Base-by-base conservation (phyloP, 2,888 invertebrate species). In the Nipponacmea schrenckii region DNA sequence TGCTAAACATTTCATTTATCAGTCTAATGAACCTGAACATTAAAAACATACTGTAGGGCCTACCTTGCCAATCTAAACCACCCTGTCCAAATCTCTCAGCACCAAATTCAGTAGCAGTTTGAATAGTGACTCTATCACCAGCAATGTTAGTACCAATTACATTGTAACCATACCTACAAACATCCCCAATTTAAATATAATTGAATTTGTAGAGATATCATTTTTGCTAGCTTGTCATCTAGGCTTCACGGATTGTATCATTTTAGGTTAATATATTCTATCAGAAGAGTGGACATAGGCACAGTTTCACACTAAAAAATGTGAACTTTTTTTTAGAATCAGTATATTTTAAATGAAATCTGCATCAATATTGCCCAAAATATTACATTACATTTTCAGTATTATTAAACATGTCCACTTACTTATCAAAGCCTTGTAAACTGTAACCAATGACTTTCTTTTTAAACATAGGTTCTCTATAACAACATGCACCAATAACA, bases 41-140 rank as follows among this genome's bases (percentile, higher is more conserved):
- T n/a, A n/a, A n/a, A n/a, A n/a, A n/a, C n/a, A n/a, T n/a, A n/a
- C n/a, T n/a, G n/a, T n/a, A n/a, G n/a, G n/a, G n/a, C n/a, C n/a
- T n/a, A 85, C 86, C 86, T 79, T 83, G 83, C 82, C 83, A 84
- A 73, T 86, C 84, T 77, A 77, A 83, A 64, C 85, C 82, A 17
- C 79, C 69, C 17, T 74, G 50, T 62, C 80, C 79, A 76, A 79
- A 86, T 64, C 80, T 75, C 26, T 74, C 72, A 10, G 68, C 70
- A 14, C 84, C 82, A 48, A 77, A 76, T 31, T 79, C 77, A 26
- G 80, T 78, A 8, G 82, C 80, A 62, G 78, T 80, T 48, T 80
- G 77, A 24, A 77, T 75, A 67, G 80, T 83, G 68, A 81, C 69
- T 5, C 70, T 75, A 31, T 74, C 72, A 12, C 81, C 82, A 65